Evolutionary conservation across 2,888 invertebrate species (phyloP).

Genomic region (Poecilobothrus nobilitatus): DNA sequence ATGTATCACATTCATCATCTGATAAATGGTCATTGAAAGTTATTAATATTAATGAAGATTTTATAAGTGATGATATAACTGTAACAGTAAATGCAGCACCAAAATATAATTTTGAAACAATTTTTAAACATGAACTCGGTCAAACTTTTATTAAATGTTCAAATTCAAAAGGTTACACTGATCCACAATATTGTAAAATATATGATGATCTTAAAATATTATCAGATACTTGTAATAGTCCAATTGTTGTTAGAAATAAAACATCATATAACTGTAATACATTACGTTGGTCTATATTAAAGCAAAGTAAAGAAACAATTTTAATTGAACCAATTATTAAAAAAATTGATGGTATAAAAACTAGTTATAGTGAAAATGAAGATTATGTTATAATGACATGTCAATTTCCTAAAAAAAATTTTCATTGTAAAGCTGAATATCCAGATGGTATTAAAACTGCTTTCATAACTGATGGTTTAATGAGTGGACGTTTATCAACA

Average conservation of each 20-base stretch:
- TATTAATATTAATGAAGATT: constrained; percentile 21
- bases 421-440: constrained; percentile 27
- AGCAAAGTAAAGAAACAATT: constrained; percentile 27
- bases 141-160: constrained; percentile 25
- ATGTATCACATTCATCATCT: constrained; percentile 22
- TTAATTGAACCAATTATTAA: constrained; percentile 22
- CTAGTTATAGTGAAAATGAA: constrained; percentile 22
- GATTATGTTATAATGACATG: constrained; percentile 25
- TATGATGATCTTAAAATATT: constrained; percentile 22
- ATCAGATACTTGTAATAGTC: constrained; percentile 26
- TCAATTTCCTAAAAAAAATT: constrained; percentile 22
- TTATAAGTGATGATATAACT: constrained; percentile 13
- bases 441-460: constrained; percentile 26
- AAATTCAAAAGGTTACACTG: background rate
- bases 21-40: constrained; percentile 24
- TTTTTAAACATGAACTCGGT: constrained; percentile 24
- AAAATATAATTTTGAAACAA: constrained; percentile 25
- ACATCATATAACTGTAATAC: constrained; percentile 28
- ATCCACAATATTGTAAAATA: constrained; percentile 27
- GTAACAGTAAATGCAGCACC: constrained; percentile 22
- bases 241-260: constrained; percentile 23
- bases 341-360: constrained; percentile 8
- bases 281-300: constrained; percentile 27
- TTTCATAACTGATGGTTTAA: constrained; percentile 28
- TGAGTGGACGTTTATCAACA: constrained; percentile 27